phyloP scores from a whole-genome alignment of 2,113 vertebrate genomes.

The Eretmochelys imbricata region DNA sequence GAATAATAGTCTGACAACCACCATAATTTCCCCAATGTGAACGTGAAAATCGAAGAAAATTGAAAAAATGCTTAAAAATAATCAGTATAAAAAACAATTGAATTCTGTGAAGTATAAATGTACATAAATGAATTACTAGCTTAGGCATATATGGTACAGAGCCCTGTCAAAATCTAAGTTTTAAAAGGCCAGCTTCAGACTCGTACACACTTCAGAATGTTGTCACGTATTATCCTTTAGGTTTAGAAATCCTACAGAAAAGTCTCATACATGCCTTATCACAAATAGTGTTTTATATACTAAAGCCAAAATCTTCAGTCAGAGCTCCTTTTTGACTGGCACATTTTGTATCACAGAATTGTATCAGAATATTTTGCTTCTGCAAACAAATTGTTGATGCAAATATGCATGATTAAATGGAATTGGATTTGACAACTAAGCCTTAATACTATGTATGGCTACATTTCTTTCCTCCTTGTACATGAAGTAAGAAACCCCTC shows the following conservation, averaged over 20 bases:
- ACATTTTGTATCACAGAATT: accelerated
- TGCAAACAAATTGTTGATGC: not conserved
- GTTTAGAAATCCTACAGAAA: not conserved
- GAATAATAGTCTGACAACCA: not conserved
- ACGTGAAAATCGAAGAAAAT: not conserved
- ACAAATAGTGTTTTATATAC: not conserved
- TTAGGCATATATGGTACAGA: not conserved
- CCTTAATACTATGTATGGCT: not conserved
- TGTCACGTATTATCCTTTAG: not conserved
- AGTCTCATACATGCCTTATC: not conserved
- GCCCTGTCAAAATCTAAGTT: not conserved
- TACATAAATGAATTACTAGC: not conserved
- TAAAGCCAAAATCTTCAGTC: not conserved
- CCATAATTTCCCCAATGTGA: not conserved
- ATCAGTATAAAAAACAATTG: not conserved
- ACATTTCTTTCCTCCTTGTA: constrained; percentile 5
- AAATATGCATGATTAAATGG: not conserved
- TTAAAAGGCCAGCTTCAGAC: not conserved
- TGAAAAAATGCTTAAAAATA: not conserved
- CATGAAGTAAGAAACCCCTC: not conserved
- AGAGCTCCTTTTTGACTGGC: not conserved
- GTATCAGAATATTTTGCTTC: not conserved
- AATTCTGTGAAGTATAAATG: not conserved
- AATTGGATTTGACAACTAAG: not conserved
- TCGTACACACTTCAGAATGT: not conserved